Conservation (phyloP, 1,140 invertebrate species). For the Scaptomyza hsui region DNA sequence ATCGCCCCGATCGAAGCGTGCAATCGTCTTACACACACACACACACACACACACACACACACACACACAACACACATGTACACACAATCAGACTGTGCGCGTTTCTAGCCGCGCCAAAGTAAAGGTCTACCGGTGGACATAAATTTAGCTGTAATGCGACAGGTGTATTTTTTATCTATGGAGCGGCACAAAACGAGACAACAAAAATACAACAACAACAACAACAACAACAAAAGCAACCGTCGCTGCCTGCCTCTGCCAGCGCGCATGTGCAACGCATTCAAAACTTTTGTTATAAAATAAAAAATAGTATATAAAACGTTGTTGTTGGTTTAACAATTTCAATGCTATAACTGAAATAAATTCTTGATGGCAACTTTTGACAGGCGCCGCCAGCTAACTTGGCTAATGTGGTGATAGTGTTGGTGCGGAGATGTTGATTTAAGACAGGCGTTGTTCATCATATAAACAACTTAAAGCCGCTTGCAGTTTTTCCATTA, state of each 20-base stretch:
- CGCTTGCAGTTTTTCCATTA: constrained; percentile 45
- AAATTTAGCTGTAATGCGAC: constrained; percentile 83
- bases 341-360: constrained; percentile 70
- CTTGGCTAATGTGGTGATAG: constrained; percentile 1
- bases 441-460: constrained; percentile 37
- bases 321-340: constrained; percentile 39
- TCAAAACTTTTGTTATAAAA: constrained; percentile 71
- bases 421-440: background rate
- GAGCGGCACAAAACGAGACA: constrained; percentile 70
- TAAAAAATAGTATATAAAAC: constrained; percentile 34
- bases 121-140: constrained; percentile 83
- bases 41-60: constrained; percentile 26
- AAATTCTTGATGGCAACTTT: constrained; percentile 73
- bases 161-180: constrained; percentile 83
- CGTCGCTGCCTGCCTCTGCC: constrained; percentile 4
- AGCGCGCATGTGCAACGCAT: constrained; percentile 73
- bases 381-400: constrained; percentile 58
- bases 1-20: constrained; percentile 74
- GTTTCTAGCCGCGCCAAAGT: constrained; percentile 78
- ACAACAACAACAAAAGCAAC: too few species aligned
- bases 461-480: constrained; percentile 43
- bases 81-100: constrained; percentile 44
- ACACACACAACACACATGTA: constrained; percentile 3
- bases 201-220: constrained; percentile 20
- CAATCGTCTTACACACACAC: constrained; percentile 63